phyloP scores from a whole-genome alignment of 2,888 invertebrate species.

The Melangyna quadrimaculata region DNA sequence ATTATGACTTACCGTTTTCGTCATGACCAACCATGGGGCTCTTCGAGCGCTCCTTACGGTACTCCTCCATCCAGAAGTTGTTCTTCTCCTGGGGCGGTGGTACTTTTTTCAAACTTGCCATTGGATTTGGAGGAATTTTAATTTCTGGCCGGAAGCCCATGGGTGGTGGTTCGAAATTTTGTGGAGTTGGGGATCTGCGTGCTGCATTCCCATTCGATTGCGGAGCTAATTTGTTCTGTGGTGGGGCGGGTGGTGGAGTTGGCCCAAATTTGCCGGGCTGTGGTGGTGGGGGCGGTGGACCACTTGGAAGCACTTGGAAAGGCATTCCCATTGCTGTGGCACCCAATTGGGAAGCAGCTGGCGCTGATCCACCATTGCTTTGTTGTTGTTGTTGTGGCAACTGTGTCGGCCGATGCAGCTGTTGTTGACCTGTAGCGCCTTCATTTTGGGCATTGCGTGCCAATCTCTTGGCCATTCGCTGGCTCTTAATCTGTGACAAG shows the following conservation, averaged over 20 bases:
- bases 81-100: constrained; percentile 86
- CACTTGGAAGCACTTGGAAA: constrained; percentile 84
- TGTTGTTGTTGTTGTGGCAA: constrained; percentile 79
- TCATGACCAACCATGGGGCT: constrained; percentile 79
- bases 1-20: constrained; percentile 60
- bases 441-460: constrained; percentile 87
- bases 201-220: constrained; percentile 81
- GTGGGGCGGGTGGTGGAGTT: constrained; percentile 82
- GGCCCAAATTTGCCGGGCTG: constrained; percentile 65
- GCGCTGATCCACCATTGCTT: constrained; percentile 77
- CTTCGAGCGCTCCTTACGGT: constrained; percentile 81
- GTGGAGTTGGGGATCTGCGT: constrained; percentile 82
- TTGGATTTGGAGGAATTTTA: constrained; percentile 88
- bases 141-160: constrained; percentile 87
- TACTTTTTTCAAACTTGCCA: constrained; percentile 86
- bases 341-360: constrained; percentile 81
- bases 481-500: constrained; percentile 93
- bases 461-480: constrained; percentile 91
- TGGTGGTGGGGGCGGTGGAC: constrained; percentile 79
- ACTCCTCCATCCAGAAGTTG: constrained; percentile 83
- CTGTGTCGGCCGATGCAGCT: constrained; percentile 82
- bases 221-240: constrained; percentile 76
- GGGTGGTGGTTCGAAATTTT: constrained; percentile 81
- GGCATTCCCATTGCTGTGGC: constrained; percentile 85
- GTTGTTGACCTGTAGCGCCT: constrained; percentile 84